Percentiles rank a stretch among this genome's conserved stretches.
phyloP scores from a whole-genome alignment of 2,888 invertebrate species.

The Lutraria lutraria region DNA sequence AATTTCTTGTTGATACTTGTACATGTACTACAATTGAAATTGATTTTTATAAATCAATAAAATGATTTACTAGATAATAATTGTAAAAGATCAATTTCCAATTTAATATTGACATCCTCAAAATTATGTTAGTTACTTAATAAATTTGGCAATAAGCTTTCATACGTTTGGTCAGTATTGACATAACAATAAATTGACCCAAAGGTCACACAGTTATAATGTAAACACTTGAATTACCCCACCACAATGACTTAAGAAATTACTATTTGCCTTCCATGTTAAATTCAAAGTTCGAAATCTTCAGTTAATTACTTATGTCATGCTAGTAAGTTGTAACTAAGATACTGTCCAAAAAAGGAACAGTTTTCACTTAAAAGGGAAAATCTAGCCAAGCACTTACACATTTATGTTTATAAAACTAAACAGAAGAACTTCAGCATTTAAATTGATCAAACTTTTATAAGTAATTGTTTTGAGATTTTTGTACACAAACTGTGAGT shows the following conservation, averaged over 20 bases:
- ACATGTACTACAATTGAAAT: not conserved
- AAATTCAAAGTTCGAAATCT: too few species aligned
- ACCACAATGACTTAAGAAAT: not conserved
- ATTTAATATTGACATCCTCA: not conserved
- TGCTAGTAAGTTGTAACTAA: too few species aligned
- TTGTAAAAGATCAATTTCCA: not conserved
- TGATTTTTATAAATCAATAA: not conserved
- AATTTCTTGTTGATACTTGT: not conserved
- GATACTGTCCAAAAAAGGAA: too few species aligned
- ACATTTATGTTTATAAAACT: too few species aligned
- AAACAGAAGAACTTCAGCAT: too few species aligned
- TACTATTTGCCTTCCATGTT: too few species aligned
- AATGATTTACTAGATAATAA: not conserved
- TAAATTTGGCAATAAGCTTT: not conserved
- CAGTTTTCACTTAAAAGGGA: too few species aligned
- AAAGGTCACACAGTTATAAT: not conserved
- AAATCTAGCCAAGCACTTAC: too few species aligned
- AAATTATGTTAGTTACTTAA: not conserved
- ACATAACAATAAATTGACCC: not conserved
- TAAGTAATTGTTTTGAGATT: too few species aligned
- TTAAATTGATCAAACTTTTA: too few species aligned
- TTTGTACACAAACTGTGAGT: too few species aligned
- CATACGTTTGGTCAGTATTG: not conserved
- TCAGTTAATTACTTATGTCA: too few species aligned
- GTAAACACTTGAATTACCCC: constrained; percentile 7